Conservation (phyloP, 2,888 invertebrate genomes). For the Lycia hirtaria region DNA sequence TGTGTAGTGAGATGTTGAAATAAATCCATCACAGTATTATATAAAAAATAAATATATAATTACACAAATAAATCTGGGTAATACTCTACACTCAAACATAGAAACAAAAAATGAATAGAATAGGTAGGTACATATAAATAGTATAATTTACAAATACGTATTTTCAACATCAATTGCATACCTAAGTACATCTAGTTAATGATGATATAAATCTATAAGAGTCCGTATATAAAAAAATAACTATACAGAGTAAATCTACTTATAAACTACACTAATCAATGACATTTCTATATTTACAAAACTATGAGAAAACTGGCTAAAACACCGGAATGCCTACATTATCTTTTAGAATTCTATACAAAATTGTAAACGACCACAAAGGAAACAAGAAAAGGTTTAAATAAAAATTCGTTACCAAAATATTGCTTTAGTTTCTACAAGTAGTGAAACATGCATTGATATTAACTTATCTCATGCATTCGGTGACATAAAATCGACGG, state of each 20-base stretch:
- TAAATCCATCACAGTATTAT: background rate
- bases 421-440: constrained; percentile 1
- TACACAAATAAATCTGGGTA: too few species aligned
- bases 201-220: too few species aligned
- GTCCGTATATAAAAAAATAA: too few species aligned
- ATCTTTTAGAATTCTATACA: background rate
- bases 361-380: background rate
- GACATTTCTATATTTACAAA: constrained; percentile 10
- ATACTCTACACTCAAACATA: too few species aligned
- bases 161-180: too few species aligned
- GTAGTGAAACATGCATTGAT: background rate
- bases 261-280: background rate
- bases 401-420: background rate
- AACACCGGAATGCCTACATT: background rate
- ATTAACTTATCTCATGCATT: background rate
- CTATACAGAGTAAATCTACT: too few species aligned
- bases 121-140: too few species aligned
- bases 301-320: background rate
- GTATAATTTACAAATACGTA: too few species aligned
- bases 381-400: background rate
- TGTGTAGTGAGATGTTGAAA: background rate
- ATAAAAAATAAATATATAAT: background rate
- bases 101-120: too few species aligned
- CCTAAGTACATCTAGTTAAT: too few species aligned
- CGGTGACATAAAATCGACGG: background rate